These are phyloP conservation scores for Limanda limanda DNA, from an alignment of 2,113 vertebrate species.

Conservation along the genomic window DNA sequence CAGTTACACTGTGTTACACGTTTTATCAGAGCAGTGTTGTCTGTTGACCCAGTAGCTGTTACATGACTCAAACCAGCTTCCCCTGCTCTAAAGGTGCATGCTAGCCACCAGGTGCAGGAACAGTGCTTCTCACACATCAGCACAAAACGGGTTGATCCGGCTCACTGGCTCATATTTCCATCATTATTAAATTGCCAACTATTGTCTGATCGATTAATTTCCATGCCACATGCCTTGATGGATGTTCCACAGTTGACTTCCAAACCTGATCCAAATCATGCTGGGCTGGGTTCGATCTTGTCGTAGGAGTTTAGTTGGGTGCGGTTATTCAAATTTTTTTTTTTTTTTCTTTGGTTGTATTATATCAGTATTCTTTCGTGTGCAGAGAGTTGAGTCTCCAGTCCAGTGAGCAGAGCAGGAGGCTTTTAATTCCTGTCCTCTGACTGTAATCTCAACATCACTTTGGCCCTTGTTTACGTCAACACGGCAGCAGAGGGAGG, in stretches of 20 bases:
- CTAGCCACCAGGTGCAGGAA: conserved; percentile 30
- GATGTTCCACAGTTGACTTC: conserved; percentile 15
- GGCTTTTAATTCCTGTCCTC: conserved; percentile 38
- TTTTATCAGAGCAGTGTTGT: conserved; percentile 39
- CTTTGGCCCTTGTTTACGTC: conserved; percentile 67
- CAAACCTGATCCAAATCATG: not conserved
- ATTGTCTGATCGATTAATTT: not conserved
- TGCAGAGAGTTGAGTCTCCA: not conserved
- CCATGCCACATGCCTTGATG: not conserved
- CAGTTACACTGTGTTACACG: conserved; percentile 9
- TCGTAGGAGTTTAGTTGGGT: not conserved
- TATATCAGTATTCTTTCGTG: not conserved
- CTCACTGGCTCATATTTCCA: not conserved
- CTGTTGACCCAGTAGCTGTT: conserved; percentile 41
- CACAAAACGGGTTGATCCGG: not conserved
- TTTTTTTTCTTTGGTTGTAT: not conserved
- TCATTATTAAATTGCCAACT: not conserved
- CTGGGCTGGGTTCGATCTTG: not conserved
- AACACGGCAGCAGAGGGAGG: conserved; percentile 33
- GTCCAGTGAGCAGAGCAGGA: conserved; percentile 5
- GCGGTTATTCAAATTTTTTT: not conserved
- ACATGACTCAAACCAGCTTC: conserved; percentile 9
- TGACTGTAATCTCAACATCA: conserved; percentile 49
- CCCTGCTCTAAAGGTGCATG: conserved; percentile 5
- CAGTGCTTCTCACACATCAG: conserved; percentile 25